Conservation (phyloP, 2,797 vertebrate species). For the Pseudochirops cupreus region DNA sequence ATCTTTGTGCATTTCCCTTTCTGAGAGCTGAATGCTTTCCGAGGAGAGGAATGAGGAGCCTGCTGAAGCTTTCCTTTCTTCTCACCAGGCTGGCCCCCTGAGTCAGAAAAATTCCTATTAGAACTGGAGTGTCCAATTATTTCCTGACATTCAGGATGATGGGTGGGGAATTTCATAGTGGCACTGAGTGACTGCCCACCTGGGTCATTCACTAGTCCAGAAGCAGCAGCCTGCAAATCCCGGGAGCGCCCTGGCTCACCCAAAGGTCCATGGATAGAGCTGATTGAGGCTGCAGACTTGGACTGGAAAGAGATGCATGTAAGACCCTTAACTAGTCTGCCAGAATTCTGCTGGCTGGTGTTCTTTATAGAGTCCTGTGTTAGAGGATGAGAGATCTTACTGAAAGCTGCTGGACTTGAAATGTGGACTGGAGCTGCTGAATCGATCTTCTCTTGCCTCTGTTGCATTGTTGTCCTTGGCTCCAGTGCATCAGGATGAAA, state of each 20-base stretch:
- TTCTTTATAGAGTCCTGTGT: constrained; percentile 35
- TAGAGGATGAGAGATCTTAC: not conserved
- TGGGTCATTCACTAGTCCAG: not conserved
- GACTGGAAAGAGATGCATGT: constrained; percentile 19
- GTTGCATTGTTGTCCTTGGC: not conserved
- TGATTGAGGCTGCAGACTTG: not conserved
- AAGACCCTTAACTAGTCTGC: constrained; percentile 17
- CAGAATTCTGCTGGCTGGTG: not conserved
- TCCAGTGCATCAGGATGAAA: constrained; percentile 10
- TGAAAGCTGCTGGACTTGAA: constrained; percentile 10
- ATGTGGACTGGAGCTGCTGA: constrained; percentile 13
- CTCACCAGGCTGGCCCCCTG: not conserved
- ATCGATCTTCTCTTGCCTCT: constrained; percentile 20
- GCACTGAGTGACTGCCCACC: not conserved
- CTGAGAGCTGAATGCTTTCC: constrained; percentile 82
- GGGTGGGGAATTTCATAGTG: not conserved
- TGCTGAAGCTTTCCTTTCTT: constrained; percentile 28
- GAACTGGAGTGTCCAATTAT: constrained; percentile 33
- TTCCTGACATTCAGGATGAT: constrained; percentile 29
- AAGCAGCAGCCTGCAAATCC: constrained; percentile 11
- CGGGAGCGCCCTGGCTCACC: constrained; percentile 28
- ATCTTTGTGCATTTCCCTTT: constrained; percentile 90
- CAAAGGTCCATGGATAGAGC: constrained; percentile 27
- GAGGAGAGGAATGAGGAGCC: constrained; percentile 66
- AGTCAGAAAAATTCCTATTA: not conserved